Conservation (phyloP, 2,797 vertebrate genomes). For the Sparus aurata region DNA sequence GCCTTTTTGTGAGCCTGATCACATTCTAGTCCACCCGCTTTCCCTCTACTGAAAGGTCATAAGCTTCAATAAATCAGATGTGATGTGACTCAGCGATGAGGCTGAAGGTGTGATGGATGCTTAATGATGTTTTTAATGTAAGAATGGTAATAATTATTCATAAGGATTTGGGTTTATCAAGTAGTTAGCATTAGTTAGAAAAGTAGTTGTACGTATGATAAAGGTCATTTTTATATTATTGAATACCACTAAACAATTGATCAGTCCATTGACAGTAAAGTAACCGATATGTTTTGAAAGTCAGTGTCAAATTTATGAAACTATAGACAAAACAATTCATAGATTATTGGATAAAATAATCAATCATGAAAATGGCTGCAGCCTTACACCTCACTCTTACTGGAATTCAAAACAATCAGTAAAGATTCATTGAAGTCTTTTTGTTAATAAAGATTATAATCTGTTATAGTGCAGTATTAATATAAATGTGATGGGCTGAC, state of each 20-base stretch:
- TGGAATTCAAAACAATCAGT: neutral
- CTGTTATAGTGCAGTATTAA: neutral
- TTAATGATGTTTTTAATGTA: constrained; percentile 3
- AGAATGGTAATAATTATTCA: neutral
- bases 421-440: neutral
- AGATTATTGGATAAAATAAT: neutral
- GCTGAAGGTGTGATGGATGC: neutral
- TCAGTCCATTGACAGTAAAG: too few species aligned
- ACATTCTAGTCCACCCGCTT: neutral
- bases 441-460: neutral
- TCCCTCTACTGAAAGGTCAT: constrained; percentile 21
- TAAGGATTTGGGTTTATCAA: neutral
- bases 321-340: too few species aligned
- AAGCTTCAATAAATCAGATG: constrained; percentile 13
- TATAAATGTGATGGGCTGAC: neutral
- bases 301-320: too few species aligned
- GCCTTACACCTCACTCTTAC: neutral
- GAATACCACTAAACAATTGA: too few species aligned
- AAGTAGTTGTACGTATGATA: too few species aligned
- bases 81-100: constrained; percentile 22
- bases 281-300: too few species aligned
- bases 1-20: constrained; percentile 20
- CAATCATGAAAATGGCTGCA: neutral
- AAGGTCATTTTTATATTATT: too few species aligned
- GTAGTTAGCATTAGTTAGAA: neutral